A percentile compares a stretch with the other conserved stretches of the same genome.
Conservation (phyloP, 2,888 invertebrate genomes). For the Andrena trimmerana region DNA sequence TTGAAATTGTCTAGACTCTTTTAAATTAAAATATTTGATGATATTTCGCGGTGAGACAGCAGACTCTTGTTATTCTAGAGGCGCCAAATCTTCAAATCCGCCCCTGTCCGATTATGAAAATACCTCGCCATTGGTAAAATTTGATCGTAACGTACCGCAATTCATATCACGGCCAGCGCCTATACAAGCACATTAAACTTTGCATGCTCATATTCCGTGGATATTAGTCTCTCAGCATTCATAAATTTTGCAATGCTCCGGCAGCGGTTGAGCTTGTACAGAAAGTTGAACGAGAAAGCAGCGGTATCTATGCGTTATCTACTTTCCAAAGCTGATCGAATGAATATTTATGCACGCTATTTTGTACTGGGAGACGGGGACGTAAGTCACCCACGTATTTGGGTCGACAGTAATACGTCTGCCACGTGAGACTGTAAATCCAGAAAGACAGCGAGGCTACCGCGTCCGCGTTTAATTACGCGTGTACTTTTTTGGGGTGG, state of each 20-base stretch:
- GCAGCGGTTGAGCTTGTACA: slow-evolving; percentile 3
- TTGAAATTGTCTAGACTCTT: no score
- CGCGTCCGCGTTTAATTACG: slow-evolving; percentile 37
- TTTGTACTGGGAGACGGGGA: neutral
- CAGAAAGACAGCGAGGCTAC: neutral
- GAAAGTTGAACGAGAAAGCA: slow-evolving; percentile 31
- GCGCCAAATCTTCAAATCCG: no score
- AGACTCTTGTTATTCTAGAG: no score
- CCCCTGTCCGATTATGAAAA: neutral
- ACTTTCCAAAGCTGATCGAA: slow-evolving; percentile 39
- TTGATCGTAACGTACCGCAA: neutral
- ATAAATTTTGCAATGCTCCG: slow-evolving; percentile 4
- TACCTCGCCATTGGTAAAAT: neutral
- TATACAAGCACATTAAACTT: slow-evolving; percentile 14
- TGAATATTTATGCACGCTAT: neutral
- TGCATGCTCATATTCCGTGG: neutral
- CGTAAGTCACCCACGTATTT: slow-evolving; percentile 19
- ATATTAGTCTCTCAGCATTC: neutral
- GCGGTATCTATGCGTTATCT: slow-evolving; percentile 18
- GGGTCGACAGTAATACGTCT: neutral
- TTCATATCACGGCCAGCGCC: neutral
- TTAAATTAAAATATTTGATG: no score
- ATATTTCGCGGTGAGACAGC: no score
- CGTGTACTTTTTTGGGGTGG: neutral
- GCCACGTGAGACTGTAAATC: neutral